Evolutionary conservation across 2,113 vertebrate genomes (phyloP), one percentile per base, ranked within the genome.

Genomic region (Myiozetetes cayanensis): DNA sequence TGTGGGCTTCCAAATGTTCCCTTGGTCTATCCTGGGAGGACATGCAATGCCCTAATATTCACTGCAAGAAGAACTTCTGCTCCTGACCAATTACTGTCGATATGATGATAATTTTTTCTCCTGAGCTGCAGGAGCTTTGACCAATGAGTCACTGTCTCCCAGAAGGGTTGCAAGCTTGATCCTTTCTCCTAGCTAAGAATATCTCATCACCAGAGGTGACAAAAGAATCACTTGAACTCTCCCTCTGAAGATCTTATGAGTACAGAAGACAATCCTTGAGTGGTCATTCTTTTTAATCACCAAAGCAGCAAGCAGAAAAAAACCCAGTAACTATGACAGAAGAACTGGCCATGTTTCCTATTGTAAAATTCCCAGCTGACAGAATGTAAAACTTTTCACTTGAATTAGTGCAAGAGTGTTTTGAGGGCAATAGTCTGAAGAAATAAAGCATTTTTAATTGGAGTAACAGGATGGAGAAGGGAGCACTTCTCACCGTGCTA

Each of bases 1-100:
- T 4, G 2, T 61, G 9, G 30, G 27, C 13, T 81, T 33, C 39
- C 20, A 41, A 41, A 77, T 3, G 4, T 12, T 4, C 0, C 6
- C 5, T 49, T 41, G 3, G 8, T 56, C 31, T 77, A 41, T 37
- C 6, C 19, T 0, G 0, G 19, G 18, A 76, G 14, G 16, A 30
- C 3, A 4, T 39, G 21, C 3, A 3, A 28, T 47, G 10, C 5
- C 18, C 2, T 9, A 19, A 61, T 15, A 37, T 13, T n/a, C 22
- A 9, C n/a, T 10, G 11, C 23, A 41, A 89, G 25, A 84, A 50
- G 10, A 16, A 18, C 9, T 62, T 61, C 22, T 33, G 16, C 19
- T 74, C 39, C 46, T 1, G 1, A 16, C 9, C 1, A 3, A 12
- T 44, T 33, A 41, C 24, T 66, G 5, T 20, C 2, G 0, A 25